phyloP scores from a whole-genome alignment of 2,797 vertebrate species.

The Mus caroli region DNA sequence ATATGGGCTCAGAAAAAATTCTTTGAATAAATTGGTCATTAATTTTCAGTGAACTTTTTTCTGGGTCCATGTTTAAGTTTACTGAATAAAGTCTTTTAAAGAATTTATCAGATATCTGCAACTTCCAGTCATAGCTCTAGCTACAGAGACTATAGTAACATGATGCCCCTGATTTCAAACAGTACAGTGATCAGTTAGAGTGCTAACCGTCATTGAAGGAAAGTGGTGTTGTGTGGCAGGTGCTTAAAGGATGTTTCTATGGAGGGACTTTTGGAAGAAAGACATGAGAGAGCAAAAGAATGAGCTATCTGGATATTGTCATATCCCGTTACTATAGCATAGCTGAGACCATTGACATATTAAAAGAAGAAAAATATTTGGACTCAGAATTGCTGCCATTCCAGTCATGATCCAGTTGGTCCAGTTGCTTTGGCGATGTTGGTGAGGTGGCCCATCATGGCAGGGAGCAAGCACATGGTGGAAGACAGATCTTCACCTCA shows the following conservation, averaged over 20 bases:
- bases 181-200: too few relatives aligned
- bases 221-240: background rate
- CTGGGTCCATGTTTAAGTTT: background rate
- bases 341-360: background rate
- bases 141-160: background rate
- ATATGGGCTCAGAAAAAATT: background rate
- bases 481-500: background rate
- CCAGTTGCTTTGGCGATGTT: background rate
- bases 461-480: too few relatives aligned
- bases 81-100: background rate
- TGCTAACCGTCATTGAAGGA: too few relatives aligned
- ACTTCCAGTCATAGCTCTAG: background rate
- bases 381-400: background rate
- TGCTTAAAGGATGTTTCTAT: background rate
- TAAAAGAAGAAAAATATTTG: background rate
- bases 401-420: background rate
- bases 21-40: background rate
- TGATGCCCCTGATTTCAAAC: background rate
- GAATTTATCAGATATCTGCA: background rate
- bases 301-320: background rate
- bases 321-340: background rate
- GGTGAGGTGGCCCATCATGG: background rate
- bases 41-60: background rate
- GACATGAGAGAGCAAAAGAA: background rate
- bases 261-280: background rate